Conservation (phyloP, 1,140 invertebrate genomes). For the Proales similis region DNA sequence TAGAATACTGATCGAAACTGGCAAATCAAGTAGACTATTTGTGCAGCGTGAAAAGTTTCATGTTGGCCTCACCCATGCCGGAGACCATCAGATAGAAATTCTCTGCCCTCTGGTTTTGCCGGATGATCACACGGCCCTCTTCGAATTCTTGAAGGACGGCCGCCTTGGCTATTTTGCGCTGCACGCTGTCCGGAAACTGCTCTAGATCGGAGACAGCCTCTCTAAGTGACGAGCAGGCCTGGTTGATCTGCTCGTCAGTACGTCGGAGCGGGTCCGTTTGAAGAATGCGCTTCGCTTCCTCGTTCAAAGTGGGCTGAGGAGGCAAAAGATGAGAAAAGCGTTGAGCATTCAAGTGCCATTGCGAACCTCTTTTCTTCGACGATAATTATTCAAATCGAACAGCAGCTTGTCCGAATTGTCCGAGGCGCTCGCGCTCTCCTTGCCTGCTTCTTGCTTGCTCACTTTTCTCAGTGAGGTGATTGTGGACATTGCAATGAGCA, state of each 20-base stretch:
- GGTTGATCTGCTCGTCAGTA: slow-evolving; percentile 48
- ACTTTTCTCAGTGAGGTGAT: too few relatives aligned
- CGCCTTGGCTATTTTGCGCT: slow-evolving; percentile 48
- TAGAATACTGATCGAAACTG: too few relatives aligned
- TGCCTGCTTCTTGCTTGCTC: too few relatives aligned
- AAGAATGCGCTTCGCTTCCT: slow-evolving; percentile 46
- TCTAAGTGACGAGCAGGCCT: slow-evolving; percentile 45
- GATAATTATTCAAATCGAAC: slow-evolving; percentile 31
- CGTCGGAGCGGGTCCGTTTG: slow-evolving; percentile 42
- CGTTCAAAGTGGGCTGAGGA: slow-evolving; percentile 47
- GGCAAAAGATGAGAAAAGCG: not conserved
- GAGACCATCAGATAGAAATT: slow-evolving; percentile 53
- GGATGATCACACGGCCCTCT: slow-evolving; percentile 45
- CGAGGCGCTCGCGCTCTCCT: too few relatives aligned
- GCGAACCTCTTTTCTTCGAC: slow-evolving; percentile 2
- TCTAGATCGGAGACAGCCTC: slow-evolving; percentile 46
- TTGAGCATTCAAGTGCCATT: not conserved
- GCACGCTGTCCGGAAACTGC: slow-evolving; percentile 51
- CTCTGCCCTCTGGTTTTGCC: slow-evolving; percentile 51
- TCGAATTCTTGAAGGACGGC: slow-evolving; percentile 50
- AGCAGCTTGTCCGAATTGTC: slow-evolving; percentile 3
- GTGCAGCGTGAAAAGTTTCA: too few relatives aligned
- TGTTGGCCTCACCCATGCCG: slow-evolving; percentile 41
- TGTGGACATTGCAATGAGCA: too few relatives aligned
- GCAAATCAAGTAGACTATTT: too few relatives aligned